Base-by-base conservation (phyloP, 2,797 vertebrate genomes). In the Rhadinocentrus ornatus region DNA sequence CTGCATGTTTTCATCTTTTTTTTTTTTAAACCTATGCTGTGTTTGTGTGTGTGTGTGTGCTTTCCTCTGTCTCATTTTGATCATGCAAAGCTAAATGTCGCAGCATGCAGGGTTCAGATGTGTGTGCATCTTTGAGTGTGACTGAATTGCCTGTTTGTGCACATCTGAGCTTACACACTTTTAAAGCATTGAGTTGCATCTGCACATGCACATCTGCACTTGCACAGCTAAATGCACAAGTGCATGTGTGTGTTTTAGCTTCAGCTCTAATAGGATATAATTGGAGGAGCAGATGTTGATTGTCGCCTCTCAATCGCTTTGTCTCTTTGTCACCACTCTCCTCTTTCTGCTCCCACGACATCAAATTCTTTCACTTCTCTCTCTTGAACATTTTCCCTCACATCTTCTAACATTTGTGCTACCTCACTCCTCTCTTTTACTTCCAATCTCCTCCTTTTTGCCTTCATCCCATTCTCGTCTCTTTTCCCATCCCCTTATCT, bases 231-330 rank as follows among this genome's bases (percentile, higher is more conserved):
- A 26, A 2, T 39, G 37, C 37, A 54, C 54, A 56, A 15, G 22
- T 9, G n/a, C 29, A 27, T 22, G 48, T n/a, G 27, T 48, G 57
- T 63, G 55, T 74, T 62, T 55, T 53, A 54, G 68, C 20, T 16
- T 59, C 57, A 64, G 69, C 32, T 29, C 81, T 80, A 86, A 77
- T 71, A 73, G 78, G 70, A 80, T 83, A 77, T 77, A 52, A 52
- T 52, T 24, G 20, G 71, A 56, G 72, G 75, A 80, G 81, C 83
- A 88, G 81, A 81, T 83, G 83, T 83, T 56, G 58, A 82, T 86
- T 79, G 54, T 39, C 62, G 66, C 62, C 34, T 78, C 73, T 73
- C 63, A 64, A 46, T 9, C 69, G 64, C 52, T 31, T 58, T 57
- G 24, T 37, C 13, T 73, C 55, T 22, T 69, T 34, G 4, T 39